Percentiles rank a stretch among this genome's conserved stretches.
Conservation (phyloP, 1,140 invertebrate species). For the Pseudomyrmex pallidus region DNA sequence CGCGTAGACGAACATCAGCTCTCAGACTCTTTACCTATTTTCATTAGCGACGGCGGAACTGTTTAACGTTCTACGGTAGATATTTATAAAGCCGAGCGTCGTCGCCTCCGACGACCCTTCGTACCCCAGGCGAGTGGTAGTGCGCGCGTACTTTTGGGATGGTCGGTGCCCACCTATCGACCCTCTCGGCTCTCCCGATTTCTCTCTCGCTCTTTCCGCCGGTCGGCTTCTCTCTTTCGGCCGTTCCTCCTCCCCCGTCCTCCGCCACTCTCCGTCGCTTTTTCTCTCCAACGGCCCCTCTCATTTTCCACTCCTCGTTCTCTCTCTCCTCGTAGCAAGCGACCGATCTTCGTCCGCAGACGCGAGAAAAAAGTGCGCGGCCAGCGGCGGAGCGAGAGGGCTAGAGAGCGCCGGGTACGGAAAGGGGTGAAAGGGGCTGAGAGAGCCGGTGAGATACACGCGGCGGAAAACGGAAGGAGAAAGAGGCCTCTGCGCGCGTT, state of each 20-base stretch:
- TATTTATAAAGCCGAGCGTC: constrained; percentile 78
- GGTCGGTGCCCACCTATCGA: constrained; percentile 80
- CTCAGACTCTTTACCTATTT: constrained; percentile 70
- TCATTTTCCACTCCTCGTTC: constrained; percentile 61
- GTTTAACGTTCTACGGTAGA: constrained; percentile 79
- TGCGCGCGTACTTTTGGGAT: constrained; percentile 75
- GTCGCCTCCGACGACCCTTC: constrained; percentile 68
- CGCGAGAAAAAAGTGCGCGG: constrained; percentile 71
- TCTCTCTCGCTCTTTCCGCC: constrained; percentile 63
- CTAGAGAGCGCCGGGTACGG: constrained; percentile 11
- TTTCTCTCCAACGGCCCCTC: constrained; percentile 65
- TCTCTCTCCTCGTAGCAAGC: constrained; percentile 62
- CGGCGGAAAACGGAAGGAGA: constrained; percentile 47
- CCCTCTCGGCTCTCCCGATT: constrained; percentile 75
- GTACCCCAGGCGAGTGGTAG: constrained; percentile 61
- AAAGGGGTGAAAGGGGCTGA: constrained; percentile 50
- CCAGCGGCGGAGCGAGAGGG: constrained; percentile 53
- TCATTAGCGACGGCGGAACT: constrained; percentile 76
- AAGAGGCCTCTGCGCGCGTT: constrained; percentile 37
- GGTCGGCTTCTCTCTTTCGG: constrained; percentile 42
- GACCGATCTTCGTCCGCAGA: constrained; percentile 75
- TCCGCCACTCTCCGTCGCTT: constrained; percentile 48
- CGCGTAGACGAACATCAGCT: constrained; percentile 32
- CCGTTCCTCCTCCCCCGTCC: constrained; percentile 37
- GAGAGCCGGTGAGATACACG: constrained; percentile 55